These are phyloP conservation scores for Microchrysa polita DNA, from an alignment of 2,888 invertebrate genomes.

Conservation along the genomic window DNA sequence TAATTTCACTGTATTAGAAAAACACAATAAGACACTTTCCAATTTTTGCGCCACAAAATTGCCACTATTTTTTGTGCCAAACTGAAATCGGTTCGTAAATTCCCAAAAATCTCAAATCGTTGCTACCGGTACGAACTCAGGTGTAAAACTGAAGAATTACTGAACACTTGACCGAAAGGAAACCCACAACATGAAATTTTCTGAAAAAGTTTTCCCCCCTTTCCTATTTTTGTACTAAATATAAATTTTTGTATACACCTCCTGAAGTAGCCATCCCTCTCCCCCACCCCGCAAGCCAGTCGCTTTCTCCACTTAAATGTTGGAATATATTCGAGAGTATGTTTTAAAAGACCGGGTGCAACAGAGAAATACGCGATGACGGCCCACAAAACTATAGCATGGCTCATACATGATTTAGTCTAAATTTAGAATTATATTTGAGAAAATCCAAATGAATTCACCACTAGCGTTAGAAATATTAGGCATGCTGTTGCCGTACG, in stretches of 20 bases:
- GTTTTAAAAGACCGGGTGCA: background rate
- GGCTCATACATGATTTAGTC: background rate
- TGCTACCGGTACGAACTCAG: conserved; percentile 18
- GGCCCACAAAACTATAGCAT: background rate
- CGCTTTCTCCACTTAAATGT: background rate
- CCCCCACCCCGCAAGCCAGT: conserved; percentile 24
- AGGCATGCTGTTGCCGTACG: background rate
- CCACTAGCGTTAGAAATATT: background rate
- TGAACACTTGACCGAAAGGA: background rate
- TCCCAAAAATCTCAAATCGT: background rate
- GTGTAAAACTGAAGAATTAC: conserved; percentile 14
- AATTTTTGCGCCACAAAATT: background rate
- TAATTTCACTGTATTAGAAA: background rate
- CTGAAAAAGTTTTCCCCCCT: background rate
- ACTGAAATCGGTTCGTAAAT: too few species aligned
- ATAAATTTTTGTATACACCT: conserved; percentile 3
- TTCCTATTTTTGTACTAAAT: background rate
- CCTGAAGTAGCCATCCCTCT: conserved; percentile 10
- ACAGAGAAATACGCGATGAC: too few species aligned
- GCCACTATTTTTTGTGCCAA: background rate
- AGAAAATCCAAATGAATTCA: background rate
- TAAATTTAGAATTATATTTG: conserved; percentile 24
- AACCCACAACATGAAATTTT: background rate
- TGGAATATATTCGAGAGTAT: background rate
- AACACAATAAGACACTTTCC: background rate